phyloP scores from a whole-genome alignment of 2,888 invertebrate species.

The Phlogophora meticulosa region DNA sequence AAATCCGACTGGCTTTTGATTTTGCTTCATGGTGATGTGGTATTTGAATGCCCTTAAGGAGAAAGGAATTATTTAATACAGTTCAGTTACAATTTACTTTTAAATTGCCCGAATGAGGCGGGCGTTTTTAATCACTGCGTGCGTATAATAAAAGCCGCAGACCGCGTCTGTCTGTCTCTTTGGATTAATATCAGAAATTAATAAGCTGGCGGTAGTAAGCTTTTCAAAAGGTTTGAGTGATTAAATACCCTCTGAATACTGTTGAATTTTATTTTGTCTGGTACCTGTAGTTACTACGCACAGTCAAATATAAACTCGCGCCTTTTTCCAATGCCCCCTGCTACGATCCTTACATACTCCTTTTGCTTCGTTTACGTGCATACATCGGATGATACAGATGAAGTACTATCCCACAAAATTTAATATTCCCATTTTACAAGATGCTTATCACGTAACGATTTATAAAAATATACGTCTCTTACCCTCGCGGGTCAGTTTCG shows the following conservation, averaged over 20 bases:
- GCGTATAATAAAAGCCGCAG: slow-evolving; percentile 14
- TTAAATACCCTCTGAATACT: slow-evolving; percentile 17
- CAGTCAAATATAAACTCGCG: no score
- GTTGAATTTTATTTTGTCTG: not conserved
- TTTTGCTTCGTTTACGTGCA: no score
- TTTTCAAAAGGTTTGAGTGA: slow-evolving; percentile 16
- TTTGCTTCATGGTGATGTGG: slow-evolving; percentile 59
- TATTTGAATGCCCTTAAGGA: slow-evolving; percentile 55
- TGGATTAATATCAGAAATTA: slow-evolving; percentile 52
- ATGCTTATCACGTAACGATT: slow-evolving; percentile 38
- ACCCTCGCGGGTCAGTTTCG: slow-evolving; percentile 18
- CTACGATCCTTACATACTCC: no score
- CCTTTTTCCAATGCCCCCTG: no score
- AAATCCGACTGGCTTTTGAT: slow-evolving; percentile 54
- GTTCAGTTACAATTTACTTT: slow-evolving; percentile 62
- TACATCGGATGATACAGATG: no score
- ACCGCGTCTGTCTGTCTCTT: slow-evolving; percentile 44
- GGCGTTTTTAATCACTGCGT: slow-evolving; percentile 41
- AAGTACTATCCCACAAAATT: slow-evolving; percentile 13
- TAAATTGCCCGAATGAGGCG: slow-evolving; percentile 51
- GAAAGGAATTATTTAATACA: slow-evolving; percentile 59
- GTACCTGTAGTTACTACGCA: no score
- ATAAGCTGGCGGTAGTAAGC: slow-evolving; percentile 22
- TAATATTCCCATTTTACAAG: slow-evolving; percentile 8
- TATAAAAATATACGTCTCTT: slow-evolving; percentile 21